phyloP scores from a whole-genome alignment of 2,113 vertebrate genomes.

The Pteropus alecto region DNA sequence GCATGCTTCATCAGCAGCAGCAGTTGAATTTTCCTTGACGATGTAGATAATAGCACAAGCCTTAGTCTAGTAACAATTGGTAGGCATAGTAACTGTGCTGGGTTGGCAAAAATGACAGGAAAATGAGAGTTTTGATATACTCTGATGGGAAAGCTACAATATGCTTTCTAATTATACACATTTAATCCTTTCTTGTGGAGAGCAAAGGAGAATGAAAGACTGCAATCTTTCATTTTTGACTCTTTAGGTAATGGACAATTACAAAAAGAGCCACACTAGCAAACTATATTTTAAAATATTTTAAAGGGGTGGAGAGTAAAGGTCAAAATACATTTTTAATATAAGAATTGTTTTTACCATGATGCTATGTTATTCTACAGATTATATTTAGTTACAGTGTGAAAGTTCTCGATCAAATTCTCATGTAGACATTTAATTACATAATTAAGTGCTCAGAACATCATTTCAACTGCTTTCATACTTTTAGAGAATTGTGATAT shows the following conservation, averaged over 20 bases:
- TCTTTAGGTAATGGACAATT: conserved; percentile 34
- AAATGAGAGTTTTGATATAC: conserved; percentile 42
- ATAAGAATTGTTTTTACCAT: background rate
- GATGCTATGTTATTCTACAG: background rate
- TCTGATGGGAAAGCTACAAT: conserved; percentile 35
- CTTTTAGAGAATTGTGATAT: background rate
- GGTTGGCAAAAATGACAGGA: conserved; percentile 39
- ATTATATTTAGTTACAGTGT: background rate
- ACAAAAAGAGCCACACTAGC: background rate
- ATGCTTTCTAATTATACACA: background rate
- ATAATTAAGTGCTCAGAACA: background rate
- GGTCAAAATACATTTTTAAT: background rate
- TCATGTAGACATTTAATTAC: background rate
- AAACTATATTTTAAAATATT: background rate
- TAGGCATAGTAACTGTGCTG: background rate
- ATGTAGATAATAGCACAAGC: background rate
- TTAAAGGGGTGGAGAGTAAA: background rate
- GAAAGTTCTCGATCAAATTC: background rate
- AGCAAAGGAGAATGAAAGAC: background rate
- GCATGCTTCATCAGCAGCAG: conserved; percentile 8
- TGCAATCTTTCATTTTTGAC: background rate
- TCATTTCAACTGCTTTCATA: background rate
- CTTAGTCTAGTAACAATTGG: conserved; percentile 44
- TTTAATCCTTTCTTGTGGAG: background rate
- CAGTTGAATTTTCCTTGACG: background rate